These are phyloP conservation scores for Balearica regulorum DNA, from an alignment of 2,797 vertebrate species.

Conservation along the genomic window DNA sequence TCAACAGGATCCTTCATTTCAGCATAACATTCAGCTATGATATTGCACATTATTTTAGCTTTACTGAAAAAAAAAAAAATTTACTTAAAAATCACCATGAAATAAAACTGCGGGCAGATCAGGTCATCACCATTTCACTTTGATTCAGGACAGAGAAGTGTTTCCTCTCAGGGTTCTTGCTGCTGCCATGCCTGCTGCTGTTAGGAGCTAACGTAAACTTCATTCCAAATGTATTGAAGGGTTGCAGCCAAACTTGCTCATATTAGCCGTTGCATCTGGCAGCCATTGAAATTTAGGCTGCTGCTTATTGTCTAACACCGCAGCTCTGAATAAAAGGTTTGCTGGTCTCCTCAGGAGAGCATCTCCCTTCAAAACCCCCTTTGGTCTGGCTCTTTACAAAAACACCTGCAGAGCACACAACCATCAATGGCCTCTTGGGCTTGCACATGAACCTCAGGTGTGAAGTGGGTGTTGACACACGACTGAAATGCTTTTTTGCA, in stretches of 20 bases:
- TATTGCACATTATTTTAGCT: neutral
- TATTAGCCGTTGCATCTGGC: neutral
- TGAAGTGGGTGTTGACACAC: neutral
- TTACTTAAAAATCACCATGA: neutral
- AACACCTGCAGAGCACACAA: neutral
- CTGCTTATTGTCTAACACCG: neutral
- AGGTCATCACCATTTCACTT: neutral
- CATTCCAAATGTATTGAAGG: neutral
- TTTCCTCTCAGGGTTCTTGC: neutral
- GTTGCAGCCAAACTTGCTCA: neutral
- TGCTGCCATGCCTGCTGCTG: neutral
- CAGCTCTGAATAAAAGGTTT: neutral
- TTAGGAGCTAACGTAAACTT: neutral
- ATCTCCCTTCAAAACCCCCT: rapidly evolving
- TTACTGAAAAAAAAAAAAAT: neutral
- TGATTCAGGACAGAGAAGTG: neutral
- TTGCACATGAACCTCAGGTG: neutral
- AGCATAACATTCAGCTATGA: neutral
- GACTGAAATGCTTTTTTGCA: neutral
- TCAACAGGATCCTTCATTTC: neutral
- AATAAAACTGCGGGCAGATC: neutral
- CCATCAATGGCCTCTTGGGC: neutral
- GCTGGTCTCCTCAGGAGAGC: neutral
- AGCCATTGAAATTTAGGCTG: neutral
- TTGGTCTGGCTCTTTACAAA: neutral